These are phyloP conservation scores for Stictonetta naevosa DNA, from an alignment of 2,113 vertebrate genomes.

Conservation along the genomic window DNA sequence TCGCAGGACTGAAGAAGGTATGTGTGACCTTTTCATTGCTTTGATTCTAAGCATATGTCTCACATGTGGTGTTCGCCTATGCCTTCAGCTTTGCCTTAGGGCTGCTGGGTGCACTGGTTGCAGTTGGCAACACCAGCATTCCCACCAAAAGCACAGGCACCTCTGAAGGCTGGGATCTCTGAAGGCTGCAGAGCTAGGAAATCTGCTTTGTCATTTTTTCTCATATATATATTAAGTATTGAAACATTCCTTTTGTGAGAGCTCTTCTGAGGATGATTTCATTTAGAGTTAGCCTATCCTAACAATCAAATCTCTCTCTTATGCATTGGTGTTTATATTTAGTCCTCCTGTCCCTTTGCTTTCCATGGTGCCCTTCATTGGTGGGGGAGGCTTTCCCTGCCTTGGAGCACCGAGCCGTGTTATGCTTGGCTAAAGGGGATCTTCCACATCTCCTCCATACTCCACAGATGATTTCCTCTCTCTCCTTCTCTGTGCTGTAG, in stretches of 20 bases:
- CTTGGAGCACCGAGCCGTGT: rapidly evolving
- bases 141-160: rapidly evolving
- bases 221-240: too few species aligned
- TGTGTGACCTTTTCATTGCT: background rate
- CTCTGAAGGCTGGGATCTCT: background rate
- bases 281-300: background rate
- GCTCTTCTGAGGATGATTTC: background rate
- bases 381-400: too few species aligned
- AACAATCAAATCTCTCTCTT: background rate
- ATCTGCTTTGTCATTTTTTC: too few species aligned
- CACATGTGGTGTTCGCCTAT: rapidly evolving
- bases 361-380: background rate
- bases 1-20: background rate
- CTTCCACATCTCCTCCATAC: rapidly evolving
- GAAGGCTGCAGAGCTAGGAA: background rate
- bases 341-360: rapidly evolving
- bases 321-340: background rate
- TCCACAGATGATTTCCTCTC: background rate
- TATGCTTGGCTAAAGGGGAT: rapidly evolving
- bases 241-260: background rate
- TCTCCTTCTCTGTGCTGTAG: too few species aligned
- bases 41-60: background rate
- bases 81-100: background rate
- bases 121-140: background rate
- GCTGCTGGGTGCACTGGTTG: background rate